Conservation (phyloP, 1,140 invertebrate species). For the Aphaenogaster ashmeadi region DNA sequence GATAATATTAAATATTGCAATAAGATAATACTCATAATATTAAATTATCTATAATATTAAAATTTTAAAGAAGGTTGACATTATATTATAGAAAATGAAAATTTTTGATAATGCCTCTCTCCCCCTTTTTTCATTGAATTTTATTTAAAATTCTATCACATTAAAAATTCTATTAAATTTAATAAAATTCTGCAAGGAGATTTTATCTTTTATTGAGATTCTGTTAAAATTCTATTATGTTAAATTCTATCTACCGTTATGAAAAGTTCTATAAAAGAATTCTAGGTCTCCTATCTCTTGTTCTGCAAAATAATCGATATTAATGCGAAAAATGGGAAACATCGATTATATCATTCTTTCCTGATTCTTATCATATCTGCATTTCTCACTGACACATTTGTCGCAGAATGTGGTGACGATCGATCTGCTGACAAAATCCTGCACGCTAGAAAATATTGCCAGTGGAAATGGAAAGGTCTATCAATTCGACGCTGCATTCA, state of each 20-base stretch:
- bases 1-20: no score
- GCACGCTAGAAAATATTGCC: slow-evolving; percentile 91
- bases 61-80: no score
- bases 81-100: no score
- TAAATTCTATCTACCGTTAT: background rate
- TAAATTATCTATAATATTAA: no score
- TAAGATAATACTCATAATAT: no score
- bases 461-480: slow-evolving; percentile 81
- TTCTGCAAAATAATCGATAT: slow-evolving; percentile 3
- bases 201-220: no score
- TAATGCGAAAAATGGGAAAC: background rate
- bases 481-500: slow-evolving; percentile 85
- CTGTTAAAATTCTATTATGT: background rate
- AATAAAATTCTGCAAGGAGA: no score
- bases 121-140: no score
- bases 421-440: slow-evolving; percentile 91
- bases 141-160: no score
- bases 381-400: background rate
- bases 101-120: no score
- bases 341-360: background rate
- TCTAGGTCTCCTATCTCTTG: background rate
- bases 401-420: slow-evolving; percentile 92
- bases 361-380: slow-evolving; percentile 9
- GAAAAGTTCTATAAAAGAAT: background rate
- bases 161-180: no score